phyloP scores from a whole-genome alignment of 2,888 invertebrate species.

The Caenorhabditis zanzibari region DNA sequence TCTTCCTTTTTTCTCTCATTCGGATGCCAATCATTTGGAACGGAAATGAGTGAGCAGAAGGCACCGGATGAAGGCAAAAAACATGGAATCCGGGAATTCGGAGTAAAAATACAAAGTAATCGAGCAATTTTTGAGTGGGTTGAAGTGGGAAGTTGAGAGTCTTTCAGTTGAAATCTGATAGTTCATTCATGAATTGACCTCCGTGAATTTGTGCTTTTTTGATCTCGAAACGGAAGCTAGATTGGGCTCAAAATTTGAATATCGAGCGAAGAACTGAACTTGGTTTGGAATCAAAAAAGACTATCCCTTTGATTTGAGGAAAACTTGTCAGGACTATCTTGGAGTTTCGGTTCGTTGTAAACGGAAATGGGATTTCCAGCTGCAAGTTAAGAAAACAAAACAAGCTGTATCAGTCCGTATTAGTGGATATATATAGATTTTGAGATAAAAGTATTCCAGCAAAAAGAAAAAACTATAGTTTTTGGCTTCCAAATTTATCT shows the following conservation, averaged over 20 bases:
- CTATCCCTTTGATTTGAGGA: too few relatives aligned
- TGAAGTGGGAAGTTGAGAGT: not conserved
- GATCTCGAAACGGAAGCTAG: not conserved
- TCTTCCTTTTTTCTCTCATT: constrained; percentile 38
- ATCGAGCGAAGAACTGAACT: not conserved
- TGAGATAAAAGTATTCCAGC: too few relatives aligned
- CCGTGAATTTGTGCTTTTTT: constrained; percentile 10
- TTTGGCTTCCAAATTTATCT: too few relatives aligned
- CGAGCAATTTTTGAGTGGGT: constrained; percentile 21
- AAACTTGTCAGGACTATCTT: too few relatives aligned
- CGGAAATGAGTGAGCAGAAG: constrained; percentile 40
- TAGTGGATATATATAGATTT: too few relatives aligned
- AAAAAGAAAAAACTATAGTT: too few relatives aligned
- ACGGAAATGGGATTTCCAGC: too few relatives aligned
- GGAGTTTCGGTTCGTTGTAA: too few relatives aligned
- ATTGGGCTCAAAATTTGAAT: not conserved
- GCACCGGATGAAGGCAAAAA: constrained; percentile 11
- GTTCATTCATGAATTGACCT: constrained; percentile 18
- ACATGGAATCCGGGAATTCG: constrained; percentile 4
- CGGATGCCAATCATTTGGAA: constrained; percentile 48
- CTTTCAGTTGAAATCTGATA: constrained; percentile 44
- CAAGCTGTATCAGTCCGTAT: too few relatives aligned
- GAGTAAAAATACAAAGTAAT: not conserved
- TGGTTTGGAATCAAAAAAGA: too few relatives aligned
- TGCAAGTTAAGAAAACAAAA: too few relatives aligned